Evolutionary conservation across 1,140 invertebrate species (phyloP).

Genomic region (Trichogramma pretiosum): DNA sequence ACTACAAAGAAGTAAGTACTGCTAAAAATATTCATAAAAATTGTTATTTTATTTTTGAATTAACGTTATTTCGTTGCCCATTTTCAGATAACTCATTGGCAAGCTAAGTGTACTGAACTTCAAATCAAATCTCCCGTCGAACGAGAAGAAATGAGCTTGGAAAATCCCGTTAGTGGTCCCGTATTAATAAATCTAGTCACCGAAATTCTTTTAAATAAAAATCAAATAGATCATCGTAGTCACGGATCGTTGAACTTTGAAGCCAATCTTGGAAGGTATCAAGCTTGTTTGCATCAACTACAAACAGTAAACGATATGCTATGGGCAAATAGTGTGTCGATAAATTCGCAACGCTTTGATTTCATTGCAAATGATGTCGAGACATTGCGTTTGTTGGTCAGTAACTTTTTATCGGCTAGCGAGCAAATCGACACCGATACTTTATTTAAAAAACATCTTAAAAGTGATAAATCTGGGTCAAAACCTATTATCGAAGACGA

Average conservation of each 20-base stretch:
- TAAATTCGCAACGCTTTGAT: slow-evolving; percentile 33
- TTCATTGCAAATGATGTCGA: slow-evolving; percentile 26
- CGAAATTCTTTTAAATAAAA: slow-evolving; percentile 25
- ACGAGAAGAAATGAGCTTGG: no score
- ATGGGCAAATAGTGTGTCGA: slow-evolving; percentile 44
- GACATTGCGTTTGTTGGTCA: slow-evolving; percentile 23
- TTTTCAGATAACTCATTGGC: slow-evolving; percentile 13
- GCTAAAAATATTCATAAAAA: no score
- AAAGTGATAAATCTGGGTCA: neutral
- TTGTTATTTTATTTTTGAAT: no score
- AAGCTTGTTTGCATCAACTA: slow-evolving; percentile 34
- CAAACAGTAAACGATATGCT: slow-evolving; percentile 39
- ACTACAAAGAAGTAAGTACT: no score
- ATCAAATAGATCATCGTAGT: slow-evolving; percentile 6
- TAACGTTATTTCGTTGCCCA: no score
- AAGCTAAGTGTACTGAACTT: no score
- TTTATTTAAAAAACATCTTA: neutral
- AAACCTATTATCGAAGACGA: slow-evolving; percentile 5
- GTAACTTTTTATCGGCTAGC: slow-evolving; percentile 25
- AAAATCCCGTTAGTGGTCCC: neutral
- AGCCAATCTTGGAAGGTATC: slow-evolving; percentile 35
- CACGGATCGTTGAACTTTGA: slow-evolving; percentile 20
- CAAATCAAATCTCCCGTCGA: no score
- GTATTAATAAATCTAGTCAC: neutral
- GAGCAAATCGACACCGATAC: neutral